Base-by-base conservation (phyloP, 2,797 vertebrate genomes). In the Cyclura pinguis region DNA sequence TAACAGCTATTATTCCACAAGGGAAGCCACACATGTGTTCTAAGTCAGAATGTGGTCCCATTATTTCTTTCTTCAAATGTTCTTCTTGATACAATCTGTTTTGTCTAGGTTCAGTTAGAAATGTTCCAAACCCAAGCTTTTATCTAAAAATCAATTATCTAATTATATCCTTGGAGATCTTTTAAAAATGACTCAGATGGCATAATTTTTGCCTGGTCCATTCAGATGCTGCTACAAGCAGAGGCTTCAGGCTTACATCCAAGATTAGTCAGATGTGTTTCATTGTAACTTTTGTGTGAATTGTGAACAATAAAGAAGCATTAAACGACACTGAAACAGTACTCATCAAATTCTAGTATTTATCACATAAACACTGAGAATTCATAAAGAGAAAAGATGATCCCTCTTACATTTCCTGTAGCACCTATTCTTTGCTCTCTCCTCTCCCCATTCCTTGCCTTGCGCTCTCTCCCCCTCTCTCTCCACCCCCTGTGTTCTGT, bases 31-130 rank as follows among this genome's bases (percentile, higher is more conserved):
- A 84, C 62, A n/a, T 69, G 38, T 69, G 12, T 50, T 88, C 64
- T 72, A 80, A 88, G 42, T 73, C 35, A 88, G 72, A 88, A 72
- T 82, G 50, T 57, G 47, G 77, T 81, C 64, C 80, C 13, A 74
- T 73, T 82, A 76, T 76, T 77, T 27, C 57, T 64, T 6, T 47
- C 6, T 81, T 32, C 22, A 90, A 73, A 29, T 59, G 67, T 50
- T 50, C 32, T 35, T 38, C 14, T 59, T 57, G 67, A 59, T 35
- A 29, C 29, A 64, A 77, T 80, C 78, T 90, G 20, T 50, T 86
- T 90, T 87, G 67, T 76, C 29, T 86, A 6, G 8, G 5, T 74
- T 90, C 59, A 64, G 73, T 55, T 20, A 32, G 89, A 87, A 76
- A 38, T 42, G 29, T 32, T 87, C 80, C 83, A 77, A 35, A 87